phyloP scores from a whole-genome alignment of 2,113 vertebrate species.

The Cryptotis parvus region DNA sequence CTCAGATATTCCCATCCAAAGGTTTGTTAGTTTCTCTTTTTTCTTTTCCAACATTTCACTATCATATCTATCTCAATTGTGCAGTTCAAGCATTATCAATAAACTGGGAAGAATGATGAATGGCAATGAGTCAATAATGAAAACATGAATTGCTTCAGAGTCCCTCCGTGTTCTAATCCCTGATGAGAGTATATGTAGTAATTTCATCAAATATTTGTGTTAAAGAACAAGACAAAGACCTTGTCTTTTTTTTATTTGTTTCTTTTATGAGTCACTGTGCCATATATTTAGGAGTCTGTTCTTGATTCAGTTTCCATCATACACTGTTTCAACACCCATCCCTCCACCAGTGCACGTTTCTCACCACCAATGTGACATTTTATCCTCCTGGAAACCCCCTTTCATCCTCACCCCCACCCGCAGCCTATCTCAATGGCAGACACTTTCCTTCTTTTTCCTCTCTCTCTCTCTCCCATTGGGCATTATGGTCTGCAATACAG shows the following conservation, averaged over 20 bases:
- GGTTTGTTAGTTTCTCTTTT: neutral
- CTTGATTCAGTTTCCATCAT: no score
- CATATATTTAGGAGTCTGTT: no score
- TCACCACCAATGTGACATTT: no score
- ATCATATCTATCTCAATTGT: neutral
- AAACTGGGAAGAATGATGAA: neutral
- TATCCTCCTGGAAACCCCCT: no score
- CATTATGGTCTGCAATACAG: no score
- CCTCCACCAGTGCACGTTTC: no score
- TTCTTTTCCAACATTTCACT: neutral
- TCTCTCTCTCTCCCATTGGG: no score
- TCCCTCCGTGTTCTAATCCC: neutral
- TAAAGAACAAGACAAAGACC: constrained; percentile 20
- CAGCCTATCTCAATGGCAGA: no score
- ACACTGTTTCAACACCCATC: no score
- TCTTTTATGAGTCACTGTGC: no score
- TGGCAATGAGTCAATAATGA: neutral
- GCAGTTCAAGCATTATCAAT: neutral
- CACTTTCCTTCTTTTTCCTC: no score
- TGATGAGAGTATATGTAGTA: neutral
- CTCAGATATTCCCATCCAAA: neutral
- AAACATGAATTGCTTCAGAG: neutral
- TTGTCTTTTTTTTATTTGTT: neutral
- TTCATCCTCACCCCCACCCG: no score
- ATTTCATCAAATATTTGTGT: constrained; percentile 18